A percentile compares a stretch with the other conserved stretches of the same genome.
These are phyloP conservation scores for Coregonus ussuriensis DNA, from an alignment of 2,797 vertebrate genomes.

Conservation along the genomic window DNA sequence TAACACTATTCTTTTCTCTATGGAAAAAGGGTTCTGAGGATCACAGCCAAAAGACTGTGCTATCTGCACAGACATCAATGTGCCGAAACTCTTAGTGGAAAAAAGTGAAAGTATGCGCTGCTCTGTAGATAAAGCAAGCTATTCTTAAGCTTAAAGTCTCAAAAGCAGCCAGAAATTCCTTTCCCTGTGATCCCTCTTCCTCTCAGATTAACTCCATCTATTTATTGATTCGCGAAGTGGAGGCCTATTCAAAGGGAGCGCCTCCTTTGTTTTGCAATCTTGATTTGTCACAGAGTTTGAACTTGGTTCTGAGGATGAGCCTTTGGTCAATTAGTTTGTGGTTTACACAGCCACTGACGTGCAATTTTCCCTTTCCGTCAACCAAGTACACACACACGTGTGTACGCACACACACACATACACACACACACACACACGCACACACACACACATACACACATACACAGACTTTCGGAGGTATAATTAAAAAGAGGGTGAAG, in stretches of 20 bases:
- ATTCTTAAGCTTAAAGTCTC: conserved; percentile 12
- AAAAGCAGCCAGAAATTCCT: conserved; percentile 21
- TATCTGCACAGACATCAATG: background rate
- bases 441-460: conserved; percentile 6
- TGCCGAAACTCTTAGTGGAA: conserved; percentile 12
- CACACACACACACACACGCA: conserved; percentile 3
- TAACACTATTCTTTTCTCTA: conserved; percentile 32
- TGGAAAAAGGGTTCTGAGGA: conserved; percentile 19
- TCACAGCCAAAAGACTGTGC: conserved; percentile 12
- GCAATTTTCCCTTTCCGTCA: too few species aligned
- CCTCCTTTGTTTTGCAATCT: conserved; percentile 40
- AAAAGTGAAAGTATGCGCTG: conserved; percentile 18
- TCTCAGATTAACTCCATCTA: conserved; percentile 25
- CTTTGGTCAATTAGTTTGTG: conserved; percentile 42
- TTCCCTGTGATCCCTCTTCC: conserved; percentile 21
- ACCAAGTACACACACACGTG: background rate
- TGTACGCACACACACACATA: conserved; percentile 13
- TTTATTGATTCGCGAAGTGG: conserved; percentile 36
- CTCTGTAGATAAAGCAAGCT: conserved; percentile 16
- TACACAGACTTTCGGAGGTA: conserved; percentile 1
- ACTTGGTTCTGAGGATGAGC: conserved; percentile 32
- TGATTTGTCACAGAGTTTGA: conserved; percentile 37
- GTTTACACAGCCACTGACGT: conserved; percentile 7
- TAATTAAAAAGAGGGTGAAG: conserved; percentile 21
- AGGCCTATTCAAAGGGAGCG: conserved; percentile 14